Evolutionary conservation across 2,888 invertebrate species (phyloP).

Genomic region (Heliconius cydno): DNA sequence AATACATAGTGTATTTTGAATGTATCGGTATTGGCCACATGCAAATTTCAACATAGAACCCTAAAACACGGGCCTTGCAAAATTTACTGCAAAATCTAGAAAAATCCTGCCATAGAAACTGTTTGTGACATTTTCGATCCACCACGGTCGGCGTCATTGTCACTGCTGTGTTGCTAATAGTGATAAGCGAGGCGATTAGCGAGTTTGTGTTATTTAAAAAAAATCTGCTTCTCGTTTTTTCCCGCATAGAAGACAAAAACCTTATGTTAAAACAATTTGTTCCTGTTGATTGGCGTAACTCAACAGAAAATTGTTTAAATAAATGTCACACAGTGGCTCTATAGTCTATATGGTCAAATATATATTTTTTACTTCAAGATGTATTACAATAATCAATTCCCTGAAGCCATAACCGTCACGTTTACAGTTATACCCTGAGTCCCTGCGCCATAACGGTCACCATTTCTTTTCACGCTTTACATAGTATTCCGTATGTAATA

Average conservation of each 20-base stretch:
- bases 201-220: neutral
- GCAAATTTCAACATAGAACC: conserved; percentile 36
- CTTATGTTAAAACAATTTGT: neutral
- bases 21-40: conserved; percentile 9
- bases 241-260: neutral
- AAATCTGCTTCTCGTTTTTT: neutral
- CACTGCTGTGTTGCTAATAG: conserved; percentile 5
- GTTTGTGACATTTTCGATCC: conserved; percentile 48
- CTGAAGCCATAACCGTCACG: no score
- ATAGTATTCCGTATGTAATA: no score
- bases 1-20: neutral
- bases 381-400: no score
- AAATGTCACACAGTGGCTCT: neutral
- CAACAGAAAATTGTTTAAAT: neutral
- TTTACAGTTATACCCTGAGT: no score
- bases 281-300: neutral
- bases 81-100: conserved; percentile 43
- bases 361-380: no score
- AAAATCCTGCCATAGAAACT: conserved; percentile 44
- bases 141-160: conserved; percentile 40
- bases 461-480: no score
- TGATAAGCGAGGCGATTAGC: conserved; percentile 24
- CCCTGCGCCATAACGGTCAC: no score
- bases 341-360: no score
- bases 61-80: conserved; percentile 39